Percentiles rank a stretch among this genome's conserved stretches.
phyloP scores from a whole-genome alignment of 2,113 vertebrate genomes.

The Rhea pennata region DNA sequence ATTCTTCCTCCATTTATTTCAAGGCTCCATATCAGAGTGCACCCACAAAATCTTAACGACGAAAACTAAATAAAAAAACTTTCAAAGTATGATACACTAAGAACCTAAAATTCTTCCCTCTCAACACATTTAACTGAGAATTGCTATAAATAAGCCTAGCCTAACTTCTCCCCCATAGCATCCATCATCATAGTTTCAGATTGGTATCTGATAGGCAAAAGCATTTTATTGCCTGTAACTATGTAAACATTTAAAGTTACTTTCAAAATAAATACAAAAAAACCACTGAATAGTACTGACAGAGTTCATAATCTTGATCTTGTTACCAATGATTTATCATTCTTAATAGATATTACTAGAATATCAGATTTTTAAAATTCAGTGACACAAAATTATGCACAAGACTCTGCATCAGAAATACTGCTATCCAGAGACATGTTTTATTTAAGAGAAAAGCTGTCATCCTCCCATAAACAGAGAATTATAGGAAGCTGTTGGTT shows the following conservation, averaged over 20 bases:
- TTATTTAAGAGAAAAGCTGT: neutral
- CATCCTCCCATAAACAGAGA: neutral
- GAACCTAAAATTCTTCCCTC: neutral
- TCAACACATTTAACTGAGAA: neutral
- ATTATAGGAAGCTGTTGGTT: neutral
- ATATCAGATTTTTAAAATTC: neutral
- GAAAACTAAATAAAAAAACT: neutral
- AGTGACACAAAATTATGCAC: neutral
- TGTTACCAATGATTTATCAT: neutral
- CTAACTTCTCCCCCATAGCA: neutral
- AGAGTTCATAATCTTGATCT: neutral
- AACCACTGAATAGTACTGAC: neutral
- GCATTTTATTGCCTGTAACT: neutral
- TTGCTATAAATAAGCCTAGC: neutral
- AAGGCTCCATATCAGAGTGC: neutral
- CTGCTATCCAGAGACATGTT: neutral
- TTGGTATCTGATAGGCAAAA: neutral
- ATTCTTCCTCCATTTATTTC: neutral
- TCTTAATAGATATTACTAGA: neutral
- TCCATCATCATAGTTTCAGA: neutral
- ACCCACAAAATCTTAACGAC: neutral
- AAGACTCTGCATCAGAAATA: neutral
- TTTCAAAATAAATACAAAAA: neutral
- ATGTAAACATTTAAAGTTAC: neutral
- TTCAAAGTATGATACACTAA: neutral